Evolutionary conservation across 2,888 invertebrate species (phyloP).

Genomic region (Clistopyga incitator): DNA sequence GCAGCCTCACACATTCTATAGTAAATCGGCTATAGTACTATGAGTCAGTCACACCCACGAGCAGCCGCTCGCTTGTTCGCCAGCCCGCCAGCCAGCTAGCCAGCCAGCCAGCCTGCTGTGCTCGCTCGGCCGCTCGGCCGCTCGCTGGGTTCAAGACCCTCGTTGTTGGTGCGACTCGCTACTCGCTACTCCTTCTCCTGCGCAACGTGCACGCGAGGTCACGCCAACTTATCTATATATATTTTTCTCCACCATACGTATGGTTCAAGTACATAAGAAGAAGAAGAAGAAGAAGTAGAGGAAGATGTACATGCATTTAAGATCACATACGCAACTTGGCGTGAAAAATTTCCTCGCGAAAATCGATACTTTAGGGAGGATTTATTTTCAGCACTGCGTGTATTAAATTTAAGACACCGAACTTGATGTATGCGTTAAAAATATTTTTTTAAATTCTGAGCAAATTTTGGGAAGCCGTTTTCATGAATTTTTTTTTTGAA

Average conservation of each 20-base stretch:
- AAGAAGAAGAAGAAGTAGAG: too few relatives aligned
- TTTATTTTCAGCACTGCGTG: too few relatives aligned
- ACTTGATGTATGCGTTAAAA: too few relatives aligned
- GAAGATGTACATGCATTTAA: slow-evolving; percentile 29
- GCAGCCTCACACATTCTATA: slow-evolving; percentile 79
- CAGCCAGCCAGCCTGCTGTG: slow-evolving; percentile 14
- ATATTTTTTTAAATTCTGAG: too few relatives aligned
- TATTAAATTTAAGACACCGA: too few relatives aligned
- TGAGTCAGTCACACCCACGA: slow-evolving; percentile 83
- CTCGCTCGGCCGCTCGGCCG: slow-evolving; percentile 50
- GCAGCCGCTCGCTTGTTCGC: slow-evolving; percentile 74
- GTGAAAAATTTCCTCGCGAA: background rate
- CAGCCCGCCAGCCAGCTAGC: slow-evolving; percentile 31
- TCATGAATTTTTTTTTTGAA: too few relatives aligned
- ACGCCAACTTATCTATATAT: slow-evolving; percentile 71
- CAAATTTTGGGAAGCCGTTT: too few relatives aligned
- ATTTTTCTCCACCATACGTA: slow-evolving; percentile 20
- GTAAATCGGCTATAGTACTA: slow-evolving; percentile 83
- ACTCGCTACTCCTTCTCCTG: slow-evolving; percentile 47
- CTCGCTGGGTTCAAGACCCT: slow-evolving; percentile 81
- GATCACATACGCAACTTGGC: background rate
- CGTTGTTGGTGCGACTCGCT: slow-evolving; percentile 74
- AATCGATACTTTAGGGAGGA: too few relatives aligned
- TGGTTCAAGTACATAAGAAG: slow-evolving; percentile 33
- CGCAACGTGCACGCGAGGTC: slow-evolving; percentile 76